These are phyloP conservation scores for Eulemur macaco DNA, from an alignment of 2,113 vertebrate genomes.

Conservation along the genomic window DNA sequence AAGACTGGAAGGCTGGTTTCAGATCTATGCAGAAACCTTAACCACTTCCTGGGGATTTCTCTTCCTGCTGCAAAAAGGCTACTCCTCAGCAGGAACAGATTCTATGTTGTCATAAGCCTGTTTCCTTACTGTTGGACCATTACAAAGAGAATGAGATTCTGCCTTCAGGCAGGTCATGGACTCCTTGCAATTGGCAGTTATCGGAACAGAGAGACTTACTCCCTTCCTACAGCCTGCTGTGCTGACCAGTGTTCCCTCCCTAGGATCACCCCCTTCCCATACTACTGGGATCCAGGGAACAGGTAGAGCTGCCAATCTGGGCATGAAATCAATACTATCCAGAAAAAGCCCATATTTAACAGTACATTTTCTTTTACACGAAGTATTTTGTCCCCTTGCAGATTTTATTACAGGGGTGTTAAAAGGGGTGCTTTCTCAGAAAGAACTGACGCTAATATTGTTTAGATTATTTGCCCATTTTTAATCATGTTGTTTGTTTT, in stretches of 20 bases:
- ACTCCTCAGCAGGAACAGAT: not conserved
- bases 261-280: not conserved
- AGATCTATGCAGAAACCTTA: too few species aligned
- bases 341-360: too few species aligned
- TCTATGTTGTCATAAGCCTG: not conserved
- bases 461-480: too few species aligned
- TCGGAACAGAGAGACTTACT: not conserved
- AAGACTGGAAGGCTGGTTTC: not conserved
- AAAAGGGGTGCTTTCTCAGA: too few species aligned
- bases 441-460: too few species aligned
- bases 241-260: not conserved
- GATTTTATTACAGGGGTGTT: too few species aligned
- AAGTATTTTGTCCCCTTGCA: too few species aligned
- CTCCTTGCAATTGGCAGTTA: not conserved
- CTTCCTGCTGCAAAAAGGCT: not conserved
- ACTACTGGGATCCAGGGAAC: not conserved
- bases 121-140: not conserved
- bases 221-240: too few species aligned
- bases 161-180: not conserved
- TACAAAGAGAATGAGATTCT: not conserved
- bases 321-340: too few species aligned
- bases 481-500: too few species aligned
- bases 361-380: too few species aligned
- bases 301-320: not conserved
- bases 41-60: not conserved